Evolutionary conservation across 1,140 invertebrate genomes (phyloP).

Genomic region (Radopholus similis): DNA sequence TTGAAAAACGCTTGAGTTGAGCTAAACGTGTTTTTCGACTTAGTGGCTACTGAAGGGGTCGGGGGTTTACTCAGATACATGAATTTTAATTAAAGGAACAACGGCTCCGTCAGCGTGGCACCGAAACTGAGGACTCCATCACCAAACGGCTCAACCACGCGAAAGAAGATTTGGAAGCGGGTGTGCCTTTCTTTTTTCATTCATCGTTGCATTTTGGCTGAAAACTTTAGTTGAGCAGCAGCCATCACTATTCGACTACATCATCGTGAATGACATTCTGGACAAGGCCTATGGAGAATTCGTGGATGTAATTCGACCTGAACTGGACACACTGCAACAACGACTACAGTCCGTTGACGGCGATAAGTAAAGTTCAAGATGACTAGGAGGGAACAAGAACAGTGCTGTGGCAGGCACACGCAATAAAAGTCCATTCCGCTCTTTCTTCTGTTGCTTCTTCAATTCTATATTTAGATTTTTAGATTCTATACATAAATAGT

Average conservation of each 20-base stretch:
- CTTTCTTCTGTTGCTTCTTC: neutral
- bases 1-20: too few species aligned
- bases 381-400: neutral
- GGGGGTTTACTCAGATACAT: neutral
- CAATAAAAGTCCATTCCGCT: neutral
- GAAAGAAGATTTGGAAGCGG: slow-evolving; percentile 76
- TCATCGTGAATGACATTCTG: slow-evolving; percentile 85
- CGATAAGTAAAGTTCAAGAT: neutral
- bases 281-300: slow-evolving; percentile 81
- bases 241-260: slow-evolving; percentile 78
- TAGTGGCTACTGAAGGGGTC: neutral
- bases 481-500: too few species aligned
- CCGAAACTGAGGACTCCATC: slow-evolving; percentile 83
- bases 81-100: slow-evolving; percentile 66
- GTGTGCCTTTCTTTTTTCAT: slow-evolving; percentile 62
- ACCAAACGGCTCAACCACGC: slow-evolving; percentile 72
- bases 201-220: neutral
- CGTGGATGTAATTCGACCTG: slow-evolving; percentile 37
- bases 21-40: too few species aligned
- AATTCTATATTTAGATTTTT: neutral
- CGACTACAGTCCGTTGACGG: too few species aligned
- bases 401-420: too few species aligned
- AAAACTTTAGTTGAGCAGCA: slow-evolving; percentile 19
- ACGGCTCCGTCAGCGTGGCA: slow-evolving; percentile 74
- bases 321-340: slow-evolving; percentile 26